phyloP scores from a whole-genome alignment of 2,113 vertebrate genomes.

The Pantherophis guttatus region DNA sequence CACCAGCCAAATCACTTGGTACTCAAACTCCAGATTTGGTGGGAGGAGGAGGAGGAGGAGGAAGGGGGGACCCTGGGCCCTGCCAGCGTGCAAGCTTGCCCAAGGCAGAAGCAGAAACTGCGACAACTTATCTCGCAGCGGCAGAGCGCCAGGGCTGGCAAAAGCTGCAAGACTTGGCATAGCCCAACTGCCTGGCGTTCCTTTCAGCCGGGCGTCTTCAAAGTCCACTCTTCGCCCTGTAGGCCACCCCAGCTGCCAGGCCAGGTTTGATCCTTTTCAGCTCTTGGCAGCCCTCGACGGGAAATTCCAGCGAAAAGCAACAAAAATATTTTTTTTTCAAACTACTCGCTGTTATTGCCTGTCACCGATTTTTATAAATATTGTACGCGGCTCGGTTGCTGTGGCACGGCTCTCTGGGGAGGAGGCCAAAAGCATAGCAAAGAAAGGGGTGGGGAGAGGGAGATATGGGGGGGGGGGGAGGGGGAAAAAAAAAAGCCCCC shows the following conservation, averaged over 20 bases:
- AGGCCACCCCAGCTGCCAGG: slow-evolving; percentile 86
- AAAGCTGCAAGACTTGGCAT: slow-evolving; percentile 85
- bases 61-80: slow-evolving; percentile 57
- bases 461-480: slow-evolving; percentile 14
- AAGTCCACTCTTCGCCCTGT: slow-evolving; percentile 82
- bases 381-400: slow-evolving; percentile 75
- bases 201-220: slow-evolving; percentile 77
- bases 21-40: slow-evolving; percentile 74
- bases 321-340: slow-evolving; percentile 64
- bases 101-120: slow-evolving; percentile 76
- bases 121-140: slow-evolving; percentile 87
- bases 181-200: slow-evolving; percentile 78
- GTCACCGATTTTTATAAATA: slow-evolving; percentile 87
- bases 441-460: slow-evolving; percentile 18
- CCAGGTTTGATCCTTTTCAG: slow-evolving; percentile 83
- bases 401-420: slow-evolving; percentile 79
- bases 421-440: slow-evolving; percentile 87
- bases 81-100: slow-evolving; percentile 74
- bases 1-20: slow-evolving; percentile 71
- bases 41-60: background rate
- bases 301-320: slow-evolving; percentile 68
- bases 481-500: slow-evolving; percentile 73
- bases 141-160: slow-evolving; percentile 78
- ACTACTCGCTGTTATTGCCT: slow-evolving; percentile 88
- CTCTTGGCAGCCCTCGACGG: slow-evolving; percentile 82